Evolutionary conservation across 2,113 vertebrate genomes (phyloP).

Genomic region (Dolichotis patagonum): DNA sequence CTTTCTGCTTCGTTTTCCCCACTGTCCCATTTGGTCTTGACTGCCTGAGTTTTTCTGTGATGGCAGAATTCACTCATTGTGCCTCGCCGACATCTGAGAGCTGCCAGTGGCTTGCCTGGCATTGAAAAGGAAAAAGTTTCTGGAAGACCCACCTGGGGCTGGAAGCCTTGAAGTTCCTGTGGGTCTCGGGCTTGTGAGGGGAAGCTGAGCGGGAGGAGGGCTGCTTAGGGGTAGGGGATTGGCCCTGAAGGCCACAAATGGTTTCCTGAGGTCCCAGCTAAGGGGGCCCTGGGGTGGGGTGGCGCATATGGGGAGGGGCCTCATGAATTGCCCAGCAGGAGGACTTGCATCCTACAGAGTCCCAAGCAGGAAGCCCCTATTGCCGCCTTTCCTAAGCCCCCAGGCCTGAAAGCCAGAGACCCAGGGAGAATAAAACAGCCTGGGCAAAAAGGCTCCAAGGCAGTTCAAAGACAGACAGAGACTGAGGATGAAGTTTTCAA

Average conservation of each 20-base stretch:
- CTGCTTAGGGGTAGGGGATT: not conserved
- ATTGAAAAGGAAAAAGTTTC: constrained; percentile 78
- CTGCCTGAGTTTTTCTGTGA: constrained; percentile 32
- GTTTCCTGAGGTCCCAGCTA: not conserved
- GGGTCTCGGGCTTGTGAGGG: constrained; percentile 72
- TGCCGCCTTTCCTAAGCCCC: constrained; percentile 83
- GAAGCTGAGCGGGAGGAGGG: constrained; percentile 65
- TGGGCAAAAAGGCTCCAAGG: constrained; percentile 87
- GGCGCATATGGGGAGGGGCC: not conserved
- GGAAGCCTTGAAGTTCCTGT: constrained; percentile 74
- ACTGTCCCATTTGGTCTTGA: constrained; percentile 41
- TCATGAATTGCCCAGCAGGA: constrained; percentile 58
- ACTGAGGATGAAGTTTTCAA: constrained; percentile 89
- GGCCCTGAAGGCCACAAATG: not conserved
- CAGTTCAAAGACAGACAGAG: constrained; percentile 89
- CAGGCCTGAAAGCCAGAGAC: constrained; percentile 84
- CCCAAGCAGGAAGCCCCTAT: constrained; percentile 76
- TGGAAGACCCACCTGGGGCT: constrained; percentile 74
- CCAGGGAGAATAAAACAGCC: constrained; percentile 84
- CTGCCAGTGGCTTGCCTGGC: constrained; percentile 62
- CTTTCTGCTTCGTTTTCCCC: not conserved
- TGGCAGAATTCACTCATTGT: constrained; percentile 64
- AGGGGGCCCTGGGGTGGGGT: too few species aligned
- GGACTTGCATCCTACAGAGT: constrained; percentile 76
- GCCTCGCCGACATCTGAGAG: constrained; percentile 52